Evolutionary conservation across 2,888 invertebrate species (phyloP).

Genomic region (Bibio marci): DNA sequence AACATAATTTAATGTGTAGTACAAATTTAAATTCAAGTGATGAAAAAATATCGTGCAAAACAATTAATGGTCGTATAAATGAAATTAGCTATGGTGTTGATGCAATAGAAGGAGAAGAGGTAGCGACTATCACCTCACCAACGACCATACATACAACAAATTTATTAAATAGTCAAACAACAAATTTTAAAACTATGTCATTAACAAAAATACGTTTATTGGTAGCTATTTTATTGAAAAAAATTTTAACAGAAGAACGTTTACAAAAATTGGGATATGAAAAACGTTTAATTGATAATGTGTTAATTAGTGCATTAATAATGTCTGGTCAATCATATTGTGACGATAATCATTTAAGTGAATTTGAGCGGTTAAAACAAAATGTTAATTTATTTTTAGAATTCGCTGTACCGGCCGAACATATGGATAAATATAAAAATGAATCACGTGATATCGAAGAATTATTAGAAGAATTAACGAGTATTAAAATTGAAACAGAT

Average conservation of each 20-base stretch:
- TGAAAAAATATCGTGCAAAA: background rate
- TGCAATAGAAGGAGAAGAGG: constrained; percentile 14
- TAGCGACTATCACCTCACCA: constrained; percentile 18
- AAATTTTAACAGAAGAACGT: constrained; percentile 65
- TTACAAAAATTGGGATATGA: constrained; percentile 63
- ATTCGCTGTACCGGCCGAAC: constrained; percentile 62
- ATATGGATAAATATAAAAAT: constrained; percentile 56
- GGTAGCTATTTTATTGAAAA: constrained; percentile 62
- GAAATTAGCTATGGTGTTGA: too few relatives aligned
- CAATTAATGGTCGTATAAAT: too few relatives aligned
- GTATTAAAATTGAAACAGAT: constrained; percentile 3
- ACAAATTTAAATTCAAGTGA: constrained; percentile 5
- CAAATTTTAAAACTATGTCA: constrained; percentile 36
- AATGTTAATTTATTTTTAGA: constrained; percentile 64
- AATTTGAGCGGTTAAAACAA: constrained; percentile 45
- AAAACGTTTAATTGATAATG: constrained; percentile 56
- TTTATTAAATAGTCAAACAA: background rate
- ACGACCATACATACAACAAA: background rate
- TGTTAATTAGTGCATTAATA: constrained; percentile 58
- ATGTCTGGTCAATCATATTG: constrained; percentile 54
- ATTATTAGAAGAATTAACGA: constrained; percentile 54
- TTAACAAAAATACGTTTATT: constrained; percentile 62
- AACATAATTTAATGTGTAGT: constrained; percentile 38
- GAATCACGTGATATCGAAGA: constrained; percentile 57
- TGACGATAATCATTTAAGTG: constrained; percentile 35